These are phyloP conservation scores for Erpobdella octoculata DNA, from an alignment of 2,888 invertebrate species.

Conservation along the genomic window DNA sequence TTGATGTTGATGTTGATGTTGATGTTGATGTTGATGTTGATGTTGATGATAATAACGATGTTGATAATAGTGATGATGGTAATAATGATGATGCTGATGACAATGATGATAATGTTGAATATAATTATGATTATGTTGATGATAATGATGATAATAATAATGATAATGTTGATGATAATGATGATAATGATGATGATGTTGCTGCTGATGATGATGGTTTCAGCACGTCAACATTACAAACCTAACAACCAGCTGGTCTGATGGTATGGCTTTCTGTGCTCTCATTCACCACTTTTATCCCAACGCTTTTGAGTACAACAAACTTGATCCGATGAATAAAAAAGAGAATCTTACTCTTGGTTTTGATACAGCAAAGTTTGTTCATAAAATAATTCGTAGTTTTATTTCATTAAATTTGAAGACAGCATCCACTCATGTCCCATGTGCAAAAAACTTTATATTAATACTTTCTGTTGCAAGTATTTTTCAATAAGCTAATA, in stretches of 20 bases:
- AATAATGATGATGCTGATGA: background rate
- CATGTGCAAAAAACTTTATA: background rate
- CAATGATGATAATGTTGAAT: conserved; percentile 1
- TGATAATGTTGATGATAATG: conserved; percentile 11
- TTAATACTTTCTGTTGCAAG: too few relatives aligned
- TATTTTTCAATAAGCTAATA: too few relatives aligned
- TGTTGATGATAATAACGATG: background rate
- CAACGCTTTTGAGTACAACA: conserved; percentile 86
- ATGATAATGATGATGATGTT: too few relatives aligned
- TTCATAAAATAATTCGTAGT: too few relatives aligned
- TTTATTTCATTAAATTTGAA: too few relatives aligned
- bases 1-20: too few relatives aligned
- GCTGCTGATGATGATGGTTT: too few relatives aligned
- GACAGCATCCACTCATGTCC: too few relatives aligned
- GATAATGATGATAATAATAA: conserved; percentile 14
- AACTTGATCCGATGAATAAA: conserved; percentile 78
- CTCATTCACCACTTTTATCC: conserved; percentile 95
- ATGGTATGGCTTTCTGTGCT: conserved; percentile 97
- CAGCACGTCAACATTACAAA: conserved; percentile 92
- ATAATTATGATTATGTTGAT: conserved; percentile 34
- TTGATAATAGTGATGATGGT: background rate
- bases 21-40: too few relatives aligned
- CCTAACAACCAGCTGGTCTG: conserved; percentile 96
- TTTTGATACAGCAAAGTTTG: conserved; percentile 96
- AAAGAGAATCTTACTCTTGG: conserved; percentile 92